Evolutionary conservation across 2,113 vertebrate species (phyloP).

Genomic region (Megaceryle torquata): DNA sequence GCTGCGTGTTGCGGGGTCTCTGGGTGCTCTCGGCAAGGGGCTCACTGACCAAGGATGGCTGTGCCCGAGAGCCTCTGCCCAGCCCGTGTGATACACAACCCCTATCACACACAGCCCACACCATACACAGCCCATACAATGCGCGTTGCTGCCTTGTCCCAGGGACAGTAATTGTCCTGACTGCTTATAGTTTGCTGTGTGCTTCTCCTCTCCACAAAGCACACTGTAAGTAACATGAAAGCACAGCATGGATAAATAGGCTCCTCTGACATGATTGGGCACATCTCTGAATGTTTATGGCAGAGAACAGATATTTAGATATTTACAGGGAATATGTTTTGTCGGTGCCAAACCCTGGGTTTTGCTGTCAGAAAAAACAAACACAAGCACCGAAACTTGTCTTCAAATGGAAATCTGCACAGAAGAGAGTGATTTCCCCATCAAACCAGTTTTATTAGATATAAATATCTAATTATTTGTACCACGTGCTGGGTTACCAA

Average conservation of each 20-base stretch:
- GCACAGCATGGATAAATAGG: conserved; percentile 1
- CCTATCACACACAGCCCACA: too few relatives aligned
- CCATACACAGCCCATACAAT: fast-evolving
- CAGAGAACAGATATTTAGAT: conserved; percentile 57
- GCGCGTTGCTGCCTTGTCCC: not conserved
- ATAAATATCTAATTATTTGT: conserved; percentile 76
- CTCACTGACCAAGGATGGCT: fast-evolving
- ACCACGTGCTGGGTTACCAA: conserved; percentile 60
- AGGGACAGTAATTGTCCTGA: not conserved
- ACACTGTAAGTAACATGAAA: not conserved
- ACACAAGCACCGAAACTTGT: conserved; percentile 68
- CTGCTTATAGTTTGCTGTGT: not conserved
- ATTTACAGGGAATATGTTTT: conserved; percentile 58
- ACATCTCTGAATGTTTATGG: conserved; percentile 26
- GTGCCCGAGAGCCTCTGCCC: not conserved
- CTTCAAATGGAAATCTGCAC: conserved; percentile 58
- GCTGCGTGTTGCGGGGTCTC: fast-evolving
- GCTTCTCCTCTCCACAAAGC: not conserved
- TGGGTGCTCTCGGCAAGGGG: not conserved
- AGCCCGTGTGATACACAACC: fast-evolving
- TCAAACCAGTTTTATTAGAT: conserved; percentile 78
- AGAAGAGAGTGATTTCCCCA: conserved; percentile 68
- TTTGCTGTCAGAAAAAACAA: conserved; percentile 71
- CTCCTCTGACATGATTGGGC: conserved; percentile 57
- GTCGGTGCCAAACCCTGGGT: conserved; percentile 58